Conservation (phyloP, 1,140 invertebrate genomes). For the Himalopsyche phryganea region DNA sequence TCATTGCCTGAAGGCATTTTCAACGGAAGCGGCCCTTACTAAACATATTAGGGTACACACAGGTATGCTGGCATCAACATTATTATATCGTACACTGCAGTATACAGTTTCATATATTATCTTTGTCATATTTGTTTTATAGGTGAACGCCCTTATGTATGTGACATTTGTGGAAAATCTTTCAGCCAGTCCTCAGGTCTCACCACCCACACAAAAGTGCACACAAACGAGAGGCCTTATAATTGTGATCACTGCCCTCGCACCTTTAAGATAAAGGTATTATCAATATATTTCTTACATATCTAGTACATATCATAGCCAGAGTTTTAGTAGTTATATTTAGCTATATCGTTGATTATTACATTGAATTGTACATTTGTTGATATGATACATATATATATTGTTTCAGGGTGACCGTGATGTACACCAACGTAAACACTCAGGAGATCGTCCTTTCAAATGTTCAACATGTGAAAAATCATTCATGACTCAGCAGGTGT, state of each 20-base stretch:
- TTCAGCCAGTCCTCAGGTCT: conserved; percentile 14
- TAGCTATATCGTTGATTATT: no score
- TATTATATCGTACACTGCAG: no score
- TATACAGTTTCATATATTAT: no score
- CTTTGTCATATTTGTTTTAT: conserved; percentile 1
- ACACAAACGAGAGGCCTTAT: conserved; percentile 14
- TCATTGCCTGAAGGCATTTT: conserved; percentile 10
- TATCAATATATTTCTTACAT: not conserved
- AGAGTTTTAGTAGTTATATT: no score
- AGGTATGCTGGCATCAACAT: not conserved
- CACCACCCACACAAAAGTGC: conserved; percentile 12
- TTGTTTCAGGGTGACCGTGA: conserved; percentile 7
- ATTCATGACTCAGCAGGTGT: conserved; percentile 20
- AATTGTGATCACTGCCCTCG: conserved; percentile 7
- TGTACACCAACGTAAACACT: conserved; percentile 10
- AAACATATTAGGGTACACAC: conserved; percentile 18
- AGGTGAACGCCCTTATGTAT: conserved; percentile 13
- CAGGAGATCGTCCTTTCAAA: conserved; percentile 11
- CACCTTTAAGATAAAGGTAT: conserved; percentile 19
- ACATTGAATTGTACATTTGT: no score
- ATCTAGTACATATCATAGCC: no score
- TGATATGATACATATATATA: conserved; percentile 1
- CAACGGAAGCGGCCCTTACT: conserved; percentile 3
- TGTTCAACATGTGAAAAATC: conserved; percentile 13
- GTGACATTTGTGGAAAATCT: conserved; percentile 19